Conservation (phyloP, 2,888 invertebrate species). For the Nephrotoma appendiculata region DNA sequence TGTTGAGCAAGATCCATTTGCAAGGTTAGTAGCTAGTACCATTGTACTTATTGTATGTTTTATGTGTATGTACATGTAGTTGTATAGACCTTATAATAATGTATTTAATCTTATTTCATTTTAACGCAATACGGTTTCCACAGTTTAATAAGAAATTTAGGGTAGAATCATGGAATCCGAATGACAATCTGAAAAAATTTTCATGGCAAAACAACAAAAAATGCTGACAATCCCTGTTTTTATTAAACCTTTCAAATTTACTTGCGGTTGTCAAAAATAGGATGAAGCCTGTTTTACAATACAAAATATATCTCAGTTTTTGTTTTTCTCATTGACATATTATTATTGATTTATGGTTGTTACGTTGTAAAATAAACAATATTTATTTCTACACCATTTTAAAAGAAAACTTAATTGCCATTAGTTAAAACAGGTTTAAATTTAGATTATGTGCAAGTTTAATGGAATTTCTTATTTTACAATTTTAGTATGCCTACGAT, state of each 20-base stretch:
- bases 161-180: too few relatives aligned
- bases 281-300: neutral
- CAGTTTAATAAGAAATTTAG: neutral
- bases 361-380: neutral
- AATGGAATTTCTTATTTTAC: neutral
- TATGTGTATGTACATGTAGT: neutral
- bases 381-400: neutral
- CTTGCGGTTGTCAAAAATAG: neutral
- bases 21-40: slow-evolving; percentile 44
- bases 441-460: neutral
- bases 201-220: too few relatives aligned
- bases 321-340: neutral
- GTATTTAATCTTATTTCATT: neutral
- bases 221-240: neutral
- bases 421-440: neutral
- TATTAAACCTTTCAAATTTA: neutral
- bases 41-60: neutral
- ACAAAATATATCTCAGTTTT: neutral
- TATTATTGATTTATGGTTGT: neutral
- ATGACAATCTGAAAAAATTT: too few relatives aligned
- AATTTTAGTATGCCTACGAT: neutral
- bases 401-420: neutral
- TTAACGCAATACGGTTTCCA: neutral
- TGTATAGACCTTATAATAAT: neutral
- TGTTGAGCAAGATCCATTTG: slow-evolving; percentile 71